Evolutionary conservation across 1,140 invertebrate genomes (phyloP).

Genomic region (Phymorhynchus buccinoides): DNA sequence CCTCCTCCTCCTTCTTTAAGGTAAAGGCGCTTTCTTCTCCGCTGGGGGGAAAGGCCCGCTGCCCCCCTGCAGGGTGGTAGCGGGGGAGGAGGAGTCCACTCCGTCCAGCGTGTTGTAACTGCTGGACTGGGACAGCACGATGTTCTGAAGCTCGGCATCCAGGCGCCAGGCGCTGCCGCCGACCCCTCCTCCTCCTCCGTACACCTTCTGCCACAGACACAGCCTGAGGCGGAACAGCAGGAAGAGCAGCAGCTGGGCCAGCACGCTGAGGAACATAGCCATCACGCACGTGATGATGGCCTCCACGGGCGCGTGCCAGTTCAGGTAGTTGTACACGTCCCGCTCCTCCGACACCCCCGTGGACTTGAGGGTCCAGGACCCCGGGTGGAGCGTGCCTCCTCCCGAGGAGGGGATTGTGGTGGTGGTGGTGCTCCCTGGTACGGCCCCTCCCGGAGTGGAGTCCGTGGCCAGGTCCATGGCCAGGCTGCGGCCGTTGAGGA

Average conservation of each 20-base stretch:
- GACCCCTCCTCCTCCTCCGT: no score
- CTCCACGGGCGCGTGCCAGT: constrained; percentile 67
- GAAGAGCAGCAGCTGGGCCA: constrained; percentile 61
- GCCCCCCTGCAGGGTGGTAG: no score
- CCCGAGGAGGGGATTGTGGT: neutral
- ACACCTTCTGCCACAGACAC: constrained; percentile 55
- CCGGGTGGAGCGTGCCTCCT: neutral
- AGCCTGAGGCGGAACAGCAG: constrained; percentile 57
- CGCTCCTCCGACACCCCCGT: neutral
- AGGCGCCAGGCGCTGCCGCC: constrained; percentile 37
- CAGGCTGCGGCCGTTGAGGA: constrained; percentile 66
- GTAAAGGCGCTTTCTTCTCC: constrained; percentile 9
- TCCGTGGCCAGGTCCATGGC: constrained; percentile 28
- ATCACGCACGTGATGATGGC: constrained; percentile 65
- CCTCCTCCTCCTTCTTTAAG: no score
- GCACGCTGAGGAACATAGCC: constrained; percentile 57
- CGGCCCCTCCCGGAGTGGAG: neutral
- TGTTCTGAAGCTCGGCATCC: constrained; percentile 64
- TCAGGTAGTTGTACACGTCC: constrained; percentile 65
- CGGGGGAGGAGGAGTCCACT: neutral
- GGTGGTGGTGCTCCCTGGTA: neutral
- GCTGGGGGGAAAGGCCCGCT: neutral
- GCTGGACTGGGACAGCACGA: constrained; percentile 49
- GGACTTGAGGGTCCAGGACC: neutral
- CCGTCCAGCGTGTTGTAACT: constrained; percentile 50